phyloP scores from a whole-genome alignment of 2,113 vertebrate genomes.

The Oophaga pumilio region DNA sequence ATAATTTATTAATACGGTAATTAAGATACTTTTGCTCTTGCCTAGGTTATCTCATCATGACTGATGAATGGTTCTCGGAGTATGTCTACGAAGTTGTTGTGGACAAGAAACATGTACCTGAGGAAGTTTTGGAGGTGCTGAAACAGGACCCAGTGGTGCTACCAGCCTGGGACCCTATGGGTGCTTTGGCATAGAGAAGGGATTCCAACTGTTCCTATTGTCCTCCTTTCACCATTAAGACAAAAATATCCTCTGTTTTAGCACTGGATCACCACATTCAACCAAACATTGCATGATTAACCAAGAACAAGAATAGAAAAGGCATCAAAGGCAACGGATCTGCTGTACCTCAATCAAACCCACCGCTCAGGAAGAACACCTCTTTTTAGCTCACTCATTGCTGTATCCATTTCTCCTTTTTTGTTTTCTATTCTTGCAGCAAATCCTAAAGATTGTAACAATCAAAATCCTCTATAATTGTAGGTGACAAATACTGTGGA shows the following conservation, averaged over 20 bases:
- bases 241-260: slow-evolving; percentile 27
- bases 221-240: slow-evolving; percentile 11
- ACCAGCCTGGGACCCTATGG: slow-evolving; percentile 99
- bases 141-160: slow-evolving; percentile 85
- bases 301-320: neutral
- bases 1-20: neutral
- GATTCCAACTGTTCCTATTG: neutral
- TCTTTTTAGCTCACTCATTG: slow-evolving; percentile 11
- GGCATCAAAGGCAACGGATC: neutral
- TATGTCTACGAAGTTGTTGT: slow-evolving; percentile 97
- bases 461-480: neutral
- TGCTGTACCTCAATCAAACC: neutral
- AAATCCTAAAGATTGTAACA: neutral
- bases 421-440: neutral
- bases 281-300: slow-evolving; percentile 44
- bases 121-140: slow-evolving; percentile 86
- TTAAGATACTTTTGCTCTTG: slow-evolving; percentile 7
- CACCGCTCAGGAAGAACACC: slow-evolving; percentile 26
- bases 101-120: slow-evolving; percentile 83
- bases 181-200: slow-evolving; percentile 84
- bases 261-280: slow-evolving; percentile 22
- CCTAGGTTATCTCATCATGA: slow-evolving; percentile 96
- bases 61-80: slow-evolving; percentile 95
- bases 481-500: neutral
- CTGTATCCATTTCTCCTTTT: neutral